phyloP scores from a whole-genome alignment of 1,140 invertebrate genomes.

The Periplaneta americana region DNA sequence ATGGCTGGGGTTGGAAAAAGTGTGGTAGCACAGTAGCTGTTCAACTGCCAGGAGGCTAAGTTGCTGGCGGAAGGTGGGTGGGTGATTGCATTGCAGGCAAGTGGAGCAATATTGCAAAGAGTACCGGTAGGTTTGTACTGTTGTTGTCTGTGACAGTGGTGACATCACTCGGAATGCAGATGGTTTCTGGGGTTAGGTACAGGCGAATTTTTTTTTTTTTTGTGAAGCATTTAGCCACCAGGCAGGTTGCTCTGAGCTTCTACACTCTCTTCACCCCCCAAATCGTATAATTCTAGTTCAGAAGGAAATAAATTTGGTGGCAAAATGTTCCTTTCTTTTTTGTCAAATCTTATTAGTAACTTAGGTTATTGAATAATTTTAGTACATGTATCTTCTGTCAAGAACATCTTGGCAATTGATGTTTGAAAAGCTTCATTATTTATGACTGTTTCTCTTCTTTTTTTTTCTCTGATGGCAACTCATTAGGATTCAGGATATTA shows the following conservation, averaged over 20 bases:
- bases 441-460: slow-evolving; percentile 13
- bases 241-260: slow-evolving; percentile 10
- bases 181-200: too few species aligned
- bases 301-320: not conserved
- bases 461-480: slow-evolving; percentile 8
- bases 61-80: not conserved
- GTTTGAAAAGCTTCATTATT: not conserved
- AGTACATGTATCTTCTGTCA: not conserved
- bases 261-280: slow-evolving; percentile 16
- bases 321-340: not conserved
- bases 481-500: not conserved
- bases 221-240: slow-evolving; percentile 15
- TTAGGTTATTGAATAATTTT: slow-evolving; percentile 5
- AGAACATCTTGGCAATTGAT: not conserved
- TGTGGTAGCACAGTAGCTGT: slow-evolving; percentile 19
- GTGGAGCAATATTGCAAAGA: not conserved
- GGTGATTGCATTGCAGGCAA: not conserved
- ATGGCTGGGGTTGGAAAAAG: slow-evolving; percentile 17
- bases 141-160: not conserved
- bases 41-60: slow-evolving; percentile 15
- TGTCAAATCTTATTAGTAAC: not conserved
- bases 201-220: not conserved
- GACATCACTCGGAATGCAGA: not conserved
- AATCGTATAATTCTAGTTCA: not conserved
- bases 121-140: too few species aligned